Evolutionary conservation across 92 coral and sea anemone species (phyloP), one percentile per base, ranked within the genome.

Genomic region (Epizoanthus rinbou): DNA sequence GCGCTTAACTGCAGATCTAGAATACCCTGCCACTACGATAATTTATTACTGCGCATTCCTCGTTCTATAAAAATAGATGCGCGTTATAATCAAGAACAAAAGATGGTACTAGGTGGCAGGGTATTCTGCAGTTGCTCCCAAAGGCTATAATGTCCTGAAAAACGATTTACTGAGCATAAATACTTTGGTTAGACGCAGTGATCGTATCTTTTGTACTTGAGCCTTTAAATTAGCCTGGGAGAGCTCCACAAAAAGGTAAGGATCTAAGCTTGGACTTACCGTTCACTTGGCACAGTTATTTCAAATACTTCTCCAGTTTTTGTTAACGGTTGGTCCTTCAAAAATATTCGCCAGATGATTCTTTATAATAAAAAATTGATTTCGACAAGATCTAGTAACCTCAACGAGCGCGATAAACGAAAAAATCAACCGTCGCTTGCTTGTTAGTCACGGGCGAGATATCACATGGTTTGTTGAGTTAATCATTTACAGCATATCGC

Each of bases 161-260:
- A 58, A 58, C 64, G 64, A 58, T 58, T 58, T 58, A 58, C 64
- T 58, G 64, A 64, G 69, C 69, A 64, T 64, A 64, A 64, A 64
- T 64, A 64, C 41, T 64, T 64, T 64, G 31, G 69, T 64, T 64
- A 64, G 37, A 64, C 39, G 37, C 69, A 64, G 69, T 64, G 69
- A 25, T 25, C 69, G 37, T 64, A 64, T 64, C 69, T 64, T 64
- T 64, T 64, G 69, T 64, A 64, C 69, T 64, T 64, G 69, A 64
- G 69, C 16, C 69, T 64, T 21, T 64, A 21, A 25, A 31, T 63
- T 63, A 31, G 23, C n/a, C 68, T 0, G 69, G 69, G 69, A 64
- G 69, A 64, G 39, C 3, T 64, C 33, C 11, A 64, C 69, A 64
- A 64, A 64, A 64, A 64, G 69, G 37, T 64, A 64, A 64, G 41